phyloP scores from a whole-genome alignment of 2,888 invertebrate species.

The Cecidostiba fungosa region DNA sequence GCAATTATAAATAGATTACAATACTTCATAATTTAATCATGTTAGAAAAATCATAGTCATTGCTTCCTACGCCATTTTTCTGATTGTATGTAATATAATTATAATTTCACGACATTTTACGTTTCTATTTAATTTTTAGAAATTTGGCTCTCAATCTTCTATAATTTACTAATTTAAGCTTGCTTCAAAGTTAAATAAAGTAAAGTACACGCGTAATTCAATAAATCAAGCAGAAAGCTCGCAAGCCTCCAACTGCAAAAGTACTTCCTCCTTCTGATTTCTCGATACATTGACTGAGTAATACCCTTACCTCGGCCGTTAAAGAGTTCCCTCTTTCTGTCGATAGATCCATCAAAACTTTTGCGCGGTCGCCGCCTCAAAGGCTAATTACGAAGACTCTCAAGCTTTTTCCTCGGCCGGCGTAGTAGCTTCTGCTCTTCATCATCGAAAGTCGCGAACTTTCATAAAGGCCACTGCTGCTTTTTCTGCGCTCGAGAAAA shows the following conservation, averaged over 20 bases:
- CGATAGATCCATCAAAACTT: conserved; percentile 44
- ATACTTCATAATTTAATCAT: no score
- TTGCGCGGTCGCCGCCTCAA: background rate
- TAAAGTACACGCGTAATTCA: background rate
- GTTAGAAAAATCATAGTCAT: no score
- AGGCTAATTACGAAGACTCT: conserved; percentile 36
- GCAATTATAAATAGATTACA: no score
- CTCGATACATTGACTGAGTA: conserved; percentile 26
- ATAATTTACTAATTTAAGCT: no score
- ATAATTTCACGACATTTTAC: no score
- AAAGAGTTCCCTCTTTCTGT: background rate
- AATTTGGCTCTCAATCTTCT: no score
- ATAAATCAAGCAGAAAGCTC: background rate
- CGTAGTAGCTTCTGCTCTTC: background rate
- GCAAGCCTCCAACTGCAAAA: background rate
- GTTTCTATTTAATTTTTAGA: no score
- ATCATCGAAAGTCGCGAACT: conserved; percentile 26
- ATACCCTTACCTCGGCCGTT: background rate
- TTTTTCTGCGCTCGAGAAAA: conserved; percentile 30
- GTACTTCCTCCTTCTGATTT: conserved; percentile 19
- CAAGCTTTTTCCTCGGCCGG: background rate
- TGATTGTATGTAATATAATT: no score
- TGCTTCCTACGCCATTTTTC: no score
- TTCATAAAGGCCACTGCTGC: conserved; percentile 26
- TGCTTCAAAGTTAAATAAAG: background rate